Base-by-base conservation (phyloP, 2,888 invertebrate genomes). In the Lamproptera curius region DNA sequence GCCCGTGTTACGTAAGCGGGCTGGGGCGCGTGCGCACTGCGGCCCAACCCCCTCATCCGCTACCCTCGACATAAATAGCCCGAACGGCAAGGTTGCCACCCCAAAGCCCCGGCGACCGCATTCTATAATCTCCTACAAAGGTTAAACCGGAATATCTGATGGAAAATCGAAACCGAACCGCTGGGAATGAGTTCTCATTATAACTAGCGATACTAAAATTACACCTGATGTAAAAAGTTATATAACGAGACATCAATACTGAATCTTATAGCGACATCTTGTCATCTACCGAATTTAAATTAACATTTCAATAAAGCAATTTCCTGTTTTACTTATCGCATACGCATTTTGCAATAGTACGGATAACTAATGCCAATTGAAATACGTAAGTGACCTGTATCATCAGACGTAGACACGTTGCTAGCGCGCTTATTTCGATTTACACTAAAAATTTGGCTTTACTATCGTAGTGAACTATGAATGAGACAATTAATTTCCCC, bases 61-160 rank as follows among this genome's bases (percentile, higher is more conserved):
- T 70, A 77, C 82, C 83, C 80, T 75, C 83, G 71, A 77, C 84
- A 85, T 86, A 87, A 86, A 87, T 87, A 87, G 80, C 81, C n/a
- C 85, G 75, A 84, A 79, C 83, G 73, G 82, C 86, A 87, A 85
- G 86, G 86, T 86, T 86, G 77, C 86, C 84, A 82, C 83, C 85
- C 82, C 73, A 70, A 67, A 71, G 73, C 79, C 76, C 73, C 72
- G 58, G 66, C 77, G 76, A 80, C 81, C 83, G 78, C 82, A 80
- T 83, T 85, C 59, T 82, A 79, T 83, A 85, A 85, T 84, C 78
- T 78, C 70, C n/a, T 73, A 72, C 76, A 84, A 84, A 86, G 85
- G 85, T 86, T 85, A 84, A 76, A 80, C 78, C 73, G 69, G 77
- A 83, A 84, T 84, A 80, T 73, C 71, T 67, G 76, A 79, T 75